Evolutionary conservation across 2,797 vertebrate genomes (phyloP).

Genomic region (Sciaenops ocellatus): DNA sequence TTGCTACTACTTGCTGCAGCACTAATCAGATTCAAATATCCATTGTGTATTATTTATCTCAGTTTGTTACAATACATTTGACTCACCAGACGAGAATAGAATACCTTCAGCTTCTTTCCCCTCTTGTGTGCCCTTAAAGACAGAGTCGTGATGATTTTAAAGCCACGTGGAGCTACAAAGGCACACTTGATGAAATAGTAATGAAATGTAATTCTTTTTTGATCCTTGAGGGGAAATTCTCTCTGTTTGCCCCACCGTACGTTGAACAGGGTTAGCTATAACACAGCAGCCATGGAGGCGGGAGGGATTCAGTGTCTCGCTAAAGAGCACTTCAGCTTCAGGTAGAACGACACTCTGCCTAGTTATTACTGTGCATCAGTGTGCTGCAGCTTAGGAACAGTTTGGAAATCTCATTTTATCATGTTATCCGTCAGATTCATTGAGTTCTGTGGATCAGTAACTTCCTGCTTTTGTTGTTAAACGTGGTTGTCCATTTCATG

Average conservation of each 20-base stretch:
- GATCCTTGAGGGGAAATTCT: not conserved
- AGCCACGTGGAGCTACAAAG: not conserved
- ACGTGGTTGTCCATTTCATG: not conserved
- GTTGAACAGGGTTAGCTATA: not conserved
- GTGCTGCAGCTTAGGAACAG: not conserved
- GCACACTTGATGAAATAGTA: slow-evolving; percentile 19
- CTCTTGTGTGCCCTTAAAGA: not conserved
- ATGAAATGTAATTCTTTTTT: slow-evolving; percentile 18
- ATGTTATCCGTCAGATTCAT: not conserved
- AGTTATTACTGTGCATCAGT: not conserved
- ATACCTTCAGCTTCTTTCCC: not conserved
- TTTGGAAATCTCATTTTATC: not conserved
- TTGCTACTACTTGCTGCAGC: not conserved
- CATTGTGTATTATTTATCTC: not conserved
- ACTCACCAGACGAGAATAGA: slow-evolving; percentile 1
- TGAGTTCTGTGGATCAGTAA: not conserved
- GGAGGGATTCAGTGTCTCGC: not conserved
- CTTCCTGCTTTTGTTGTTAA: not conserved
- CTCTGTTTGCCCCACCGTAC: not conserved
- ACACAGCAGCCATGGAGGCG: not conserved
- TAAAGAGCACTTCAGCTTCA: not conserved
- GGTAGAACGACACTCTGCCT: not conserved
- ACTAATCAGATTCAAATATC: not conserved
- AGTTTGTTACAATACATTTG: not conserved
- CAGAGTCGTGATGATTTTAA: not conserved